Base-by-base conservation (phyloP, 1,140 invertebrate genomes). In the Diachasma alloeum region DNA sequence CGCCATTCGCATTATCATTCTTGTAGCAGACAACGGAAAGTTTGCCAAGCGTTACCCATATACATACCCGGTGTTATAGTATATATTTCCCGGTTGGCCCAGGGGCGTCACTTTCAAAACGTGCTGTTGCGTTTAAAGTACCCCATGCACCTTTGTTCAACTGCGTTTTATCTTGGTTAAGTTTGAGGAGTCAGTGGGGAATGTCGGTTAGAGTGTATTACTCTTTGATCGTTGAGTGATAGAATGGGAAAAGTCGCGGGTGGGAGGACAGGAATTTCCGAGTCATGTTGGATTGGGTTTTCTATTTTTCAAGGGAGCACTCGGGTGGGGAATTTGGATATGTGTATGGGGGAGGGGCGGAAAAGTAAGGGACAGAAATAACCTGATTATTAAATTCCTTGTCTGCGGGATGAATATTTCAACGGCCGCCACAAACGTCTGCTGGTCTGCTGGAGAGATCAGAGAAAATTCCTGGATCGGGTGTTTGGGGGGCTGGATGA, bases 1-100 rank as follows among this genome's bases (percentile, higher is more conserved):
- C 77, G 67, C 79, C 66, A 78, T 80, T 75, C 79, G 72, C 84
- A 86, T 86, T 87, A 87, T 87, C 86, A 86, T 86, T 87, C 85
- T 84, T 84, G 84, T 80, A 82, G 84, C 85, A 86, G 80, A 82
- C 81, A 82, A 79, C 78, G 78, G 81, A 86, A 86, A 82, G 84
- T 87, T 85, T 69, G 77, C n/a, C 66, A 68, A 68, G 70, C 15
- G 46, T 36, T 63, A 44, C 63, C 11, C 66, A 68, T 68, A 68
- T 68, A 68, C 36, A 68, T 39, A 36, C 36, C 39, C 15, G 39
- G 26, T 39, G 66, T 68, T 68, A 39, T 68, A 68, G n/a, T 53
- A 73, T 39, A 73, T 73, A 56, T 39, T 53, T 36, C 19, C 22
- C 71, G 17, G 15, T 68, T 68, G 66, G 66, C 66, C 66, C 66